Percentiles rank a stretch among this genome's conserved stretches.
These are phyloP conservation scores for Stenodera caucasica DNA, from an alignment of 2,888 invertebrate species.

Conservation along the genomic window DNA sequence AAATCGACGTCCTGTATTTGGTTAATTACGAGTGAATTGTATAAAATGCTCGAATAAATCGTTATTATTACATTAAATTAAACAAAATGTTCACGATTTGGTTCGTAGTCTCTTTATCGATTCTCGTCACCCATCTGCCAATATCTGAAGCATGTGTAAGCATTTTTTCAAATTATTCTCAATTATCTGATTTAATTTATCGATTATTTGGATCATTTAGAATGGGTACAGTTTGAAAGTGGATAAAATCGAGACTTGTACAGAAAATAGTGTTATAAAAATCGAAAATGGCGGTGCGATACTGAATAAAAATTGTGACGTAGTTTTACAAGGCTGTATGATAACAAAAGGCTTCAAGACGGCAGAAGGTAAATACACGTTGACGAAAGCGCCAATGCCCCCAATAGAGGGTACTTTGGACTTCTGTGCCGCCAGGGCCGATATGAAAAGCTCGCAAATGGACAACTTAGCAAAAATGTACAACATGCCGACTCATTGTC, in stretches of 20 bases:
- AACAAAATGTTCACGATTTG: neutral
- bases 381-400: conserved; percentile 55
- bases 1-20: too few relatives aligned
- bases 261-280: conserved; percentile 34
- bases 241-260: conserved; percentile 36
- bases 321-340: conserved; percentile 54
- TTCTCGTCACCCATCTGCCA: neutral
- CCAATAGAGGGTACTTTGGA: conserved; percentile 54
- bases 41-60: too few relatives aligned
- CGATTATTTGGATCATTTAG: conserved; percentile 26
- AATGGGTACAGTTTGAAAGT: conserved; percentile 43
- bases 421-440: conserved; percentile 49
- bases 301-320: conserved; percentile 54
- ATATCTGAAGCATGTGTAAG: conserved; percentile 9
- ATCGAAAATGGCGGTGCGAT: conserved; percentile 31
- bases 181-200: neutral
- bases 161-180: neutral
- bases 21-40: too few relatives aligned
- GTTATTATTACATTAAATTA: too few relatives aligned
- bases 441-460: conserved; percentile 42
- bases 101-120: neutral
- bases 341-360: conserved; percentile 51
- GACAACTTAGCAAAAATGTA: conserved; percentile 43
- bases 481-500: conserved; percentile 55
- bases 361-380: conserved; percentile 50